phyloP scores from a whole-genome alignment of 2,797 vertebrate genomes.

The Lithobates sylvaticus region DNA sequence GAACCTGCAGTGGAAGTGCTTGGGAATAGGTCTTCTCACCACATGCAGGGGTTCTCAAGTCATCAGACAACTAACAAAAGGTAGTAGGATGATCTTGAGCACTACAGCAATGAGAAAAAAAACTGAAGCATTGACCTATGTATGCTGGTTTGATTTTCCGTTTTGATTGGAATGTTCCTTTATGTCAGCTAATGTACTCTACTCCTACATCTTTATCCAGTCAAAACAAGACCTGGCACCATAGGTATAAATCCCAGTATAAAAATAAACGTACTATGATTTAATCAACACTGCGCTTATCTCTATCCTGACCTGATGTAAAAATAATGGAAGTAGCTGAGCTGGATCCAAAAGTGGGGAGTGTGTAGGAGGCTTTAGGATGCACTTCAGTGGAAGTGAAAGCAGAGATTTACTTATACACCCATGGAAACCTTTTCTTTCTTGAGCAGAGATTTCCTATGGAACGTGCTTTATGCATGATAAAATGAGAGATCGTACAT shows the following conservation, averaged over 20 bases:
- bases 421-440: conserved; percentile 10
- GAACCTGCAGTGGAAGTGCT: too few species aligned
- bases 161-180: neutral
- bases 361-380: conserved; percentile 12
- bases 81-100: too few species aligned
- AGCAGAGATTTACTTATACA: conserved; percentile 14
- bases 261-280: neutral
- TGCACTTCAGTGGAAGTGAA: conserved; percentile 24
- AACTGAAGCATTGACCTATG: neutral
- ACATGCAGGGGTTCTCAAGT: too few species aligned
- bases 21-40: too few species aligned
- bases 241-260: neutral
- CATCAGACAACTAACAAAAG: too few species aligned
- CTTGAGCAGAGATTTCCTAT: neutral
- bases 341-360: neutral
- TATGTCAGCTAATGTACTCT: neutral
- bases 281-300: neutral
- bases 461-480: neutral
- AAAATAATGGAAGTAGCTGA: neutral
- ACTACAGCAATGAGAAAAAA: too few species aligned
- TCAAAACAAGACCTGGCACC: neutral
- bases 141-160: neutral
- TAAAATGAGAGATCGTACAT: too few species aligned
- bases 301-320: neutral
- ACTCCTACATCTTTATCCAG: neutral